Percentiles rank a stretch among this genome's conserved stretches.
Conservation (phyloP, 2,888 invertebrate species). For the Caenorhabditis sp. region DNA sequence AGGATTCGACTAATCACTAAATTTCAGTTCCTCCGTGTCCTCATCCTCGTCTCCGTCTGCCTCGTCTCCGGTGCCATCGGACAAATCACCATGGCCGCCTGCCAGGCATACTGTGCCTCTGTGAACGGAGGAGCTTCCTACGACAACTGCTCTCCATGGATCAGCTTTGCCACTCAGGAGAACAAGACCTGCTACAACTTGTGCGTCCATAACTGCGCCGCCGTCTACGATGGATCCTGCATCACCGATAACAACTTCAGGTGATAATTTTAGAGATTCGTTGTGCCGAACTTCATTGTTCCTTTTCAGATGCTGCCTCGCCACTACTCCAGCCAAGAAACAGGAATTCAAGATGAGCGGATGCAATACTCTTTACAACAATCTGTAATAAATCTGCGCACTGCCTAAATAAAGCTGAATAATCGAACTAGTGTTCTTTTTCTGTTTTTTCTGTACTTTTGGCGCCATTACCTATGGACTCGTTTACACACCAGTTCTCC, state of each 20-base stretch:
- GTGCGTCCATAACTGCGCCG: conserved; percentile 5
- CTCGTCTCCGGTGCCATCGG: not conserved
- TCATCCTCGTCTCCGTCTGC: not conserved
- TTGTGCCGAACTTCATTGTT: not conserved
- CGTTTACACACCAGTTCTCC: too few species aligned
- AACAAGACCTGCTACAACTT: conserved; percentile 29
- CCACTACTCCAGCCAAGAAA: conserved; percentile 4
- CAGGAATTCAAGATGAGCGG: conserved; percentile 6
- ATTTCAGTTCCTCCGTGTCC: conserved; percentile 7
- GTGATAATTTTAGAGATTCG: not conserved
- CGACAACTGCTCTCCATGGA: conserved; percentile 23
- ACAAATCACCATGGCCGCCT: conserved; percentile 4
- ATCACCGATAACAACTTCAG: conserved; percentile 13
- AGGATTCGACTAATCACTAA: not conserved
- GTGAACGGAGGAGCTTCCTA: not conserved
- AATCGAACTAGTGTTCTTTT: too few species aligned
- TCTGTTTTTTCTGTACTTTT: too few species aligned
- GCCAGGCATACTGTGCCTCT: conserved; percentile 13
- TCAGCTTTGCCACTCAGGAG: not conserved
- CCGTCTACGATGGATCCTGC: conserved; percentile 9
- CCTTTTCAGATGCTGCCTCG: conserved; percentile 5
- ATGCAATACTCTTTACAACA: conserved; percentile 6
- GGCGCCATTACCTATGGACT: too few species aligned
- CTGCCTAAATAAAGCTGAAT: too few species aligned
- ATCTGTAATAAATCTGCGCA: too few species aligned